Evolutionary conservation across 2,797 vertebrate genomes (phyloP), one percentile per base, ranked within the genome.

Genomic region (Eutrigla gurnardus): DNA sequence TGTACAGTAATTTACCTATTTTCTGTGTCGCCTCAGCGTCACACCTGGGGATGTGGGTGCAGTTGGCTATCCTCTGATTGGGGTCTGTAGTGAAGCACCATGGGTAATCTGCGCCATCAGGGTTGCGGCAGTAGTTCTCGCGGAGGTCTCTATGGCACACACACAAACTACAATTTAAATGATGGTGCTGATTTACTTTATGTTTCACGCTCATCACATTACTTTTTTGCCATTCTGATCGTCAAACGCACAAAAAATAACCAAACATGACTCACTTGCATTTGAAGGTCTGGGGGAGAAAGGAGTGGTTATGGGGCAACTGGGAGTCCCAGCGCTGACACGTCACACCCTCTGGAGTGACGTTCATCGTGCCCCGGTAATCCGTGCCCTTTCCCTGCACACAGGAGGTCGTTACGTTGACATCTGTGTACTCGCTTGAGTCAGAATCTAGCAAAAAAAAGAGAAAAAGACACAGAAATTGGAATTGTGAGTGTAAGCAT

Each of bases 31-130:
- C 84, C 64, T 92, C 89, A 43, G 89, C 86, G 47, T 96, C 96
- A 10, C 98, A 99, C 89, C 96, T 96, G 15, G 97, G 96, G 91
- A 99, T 97, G 86, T 97, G 96, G 78, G 96, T 98, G 89, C 98
- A 99, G 91, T 96, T 97, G 85, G 96, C 97, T 74, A 92, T 94
- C 79, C 96, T 96, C 86, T 96, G 96, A 82, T 96, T 96, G 55
- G 97, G 96, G 87, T 99, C 95, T 75, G 94, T 96, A 50, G 97
- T 99, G 93, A 98, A 98, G 94, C 98, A 99, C 98, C 98, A 99
- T 60, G 97, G 98, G 82, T 96, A 96, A 85, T 97, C 96, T 75
- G 96, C 95, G 42, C 97, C 97, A 85, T 99, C 95, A 42, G 98
- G 98, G 90, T 99, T 99, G 79, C 98, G 95, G 87, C 98, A 99